Evolutionary conservation across 2,888 invertebrate species (phyloP).

Genomic region (Parthenolecanium corni): DNA sequence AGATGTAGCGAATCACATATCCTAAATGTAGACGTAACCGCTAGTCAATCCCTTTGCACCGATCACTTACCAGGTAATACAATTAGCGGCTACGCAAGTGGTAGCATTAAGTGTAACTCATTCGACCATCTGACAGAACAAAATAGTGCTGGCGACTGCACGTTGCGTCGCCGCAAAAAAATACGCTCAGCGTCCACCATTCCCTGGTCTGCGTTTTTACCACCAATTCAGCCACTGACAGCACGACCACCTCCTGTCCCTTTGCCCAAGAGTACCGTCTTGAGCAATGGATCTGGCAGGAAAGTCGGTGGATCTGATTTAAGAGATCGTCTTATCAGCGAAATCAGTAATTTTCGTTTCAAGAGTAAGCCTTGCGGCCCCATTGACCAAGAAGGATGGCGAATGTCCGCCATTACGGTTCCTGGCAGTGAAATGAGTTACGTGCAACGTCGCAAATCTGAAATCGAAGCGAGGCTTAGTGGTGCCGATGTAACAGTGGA

Average conservation of each 20-base stretch:
- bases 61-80: constrained; percentile 1
- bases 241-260: not conserved
- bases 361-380: not conserved
- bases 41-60: not conserved
- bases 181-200: not conserved
- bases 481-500: not conserved
- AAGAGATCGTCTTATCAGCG: not conserved
- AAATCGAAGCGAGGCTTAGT: constrained; percentile 29
- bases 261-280: too few relatives aligned
- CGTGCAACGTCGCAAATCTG: constrained; percentile 23
- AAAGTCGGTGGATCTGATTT: not conserved
- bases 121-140: too few relatives aligned
- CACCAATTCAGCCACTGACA: not conserved
- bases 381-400: too few relatives aligned
- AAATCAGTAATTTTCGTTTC: not conserved
- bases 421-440: not conserved
- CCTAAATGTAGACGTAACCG: constrained; percentile 10
- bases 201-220: too few relatives aligned
- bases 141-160: too few relatives aligned
- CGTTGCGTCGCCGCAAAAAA: not conserved
- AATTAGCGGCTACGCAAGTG: too few relatives aligned
- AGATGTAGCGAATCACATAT: not conserved
- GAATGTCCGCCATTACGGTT: too few relatives aligned
- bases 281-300: too few relatives aligned
- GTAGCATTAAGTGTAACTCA: too few relatives aligned